Evolutionary conservation across 2,797 vertebrate species (phyloP).

Genomic region (Ctenopoma multispine): DNA sequence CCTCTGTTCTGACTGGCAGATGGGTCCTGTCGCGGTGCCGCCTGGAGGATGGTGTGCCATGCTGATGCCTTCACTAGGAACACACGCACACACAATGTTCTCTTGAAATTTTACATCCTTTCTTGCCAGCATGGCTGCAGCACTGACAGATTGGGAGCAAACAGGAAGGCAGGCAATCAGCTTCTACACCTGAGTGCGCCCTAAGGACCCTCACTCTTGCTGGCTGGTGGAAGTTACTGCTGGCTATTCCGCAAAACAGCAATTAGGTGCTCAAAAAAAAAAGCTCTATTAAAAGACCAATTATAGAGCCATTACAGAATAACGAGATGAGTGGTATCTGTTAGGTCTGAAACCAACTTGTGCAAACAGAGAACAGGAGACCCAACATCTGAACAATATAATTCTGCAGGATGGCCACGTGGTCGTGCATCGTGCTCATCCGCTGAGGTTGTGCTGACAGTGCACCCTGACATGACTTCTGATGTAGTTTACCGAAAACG

Average conservation of each 20-base stretch:
- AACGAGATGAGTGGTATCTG: constrained; percentile 60
- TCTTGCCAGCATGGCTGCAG: constrained; percentile 61
- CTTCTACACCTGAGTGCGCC: constrained; percentile 82
- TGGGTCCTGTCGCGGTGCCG: constrained; percentile 72
- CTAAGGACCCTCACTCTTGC: constrained; percentile 60
- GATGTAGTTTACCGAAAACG: background rate
- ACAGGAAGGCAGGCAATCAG: constrained; percentile 82
- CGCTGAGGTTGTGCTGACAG: constrained; percentile 20
- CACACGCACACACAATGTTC: constrained; percentile 41
- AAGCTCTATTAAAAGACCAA: constrained; percentile 66
- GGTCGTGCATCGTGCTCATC: constrained; percentile 10
- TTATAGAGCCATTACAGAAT: constrained; percentile 71
- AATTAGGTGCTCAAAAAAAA: constrained; percentile 62
- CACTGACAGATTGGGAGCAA: constrained; percentile 87
- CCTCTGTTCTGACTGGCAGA: constrained; percentile 71
- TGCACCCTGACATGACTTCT: background rate
- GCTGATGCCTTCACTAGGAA: constrained; percentile 41
- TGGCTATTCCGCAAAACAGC: constrained; percentile 64
- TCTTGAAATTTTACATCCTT: constrained; percentile 58
- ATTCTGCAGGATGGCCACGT: constrained; percentile 23
- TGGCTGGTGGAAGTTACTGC: constrained; percentile 57
- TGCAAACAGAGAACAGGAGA: constrained; percentile 32
- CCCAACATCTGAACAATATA: background rate
- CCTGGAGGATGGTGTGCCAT: constrained; percentile 72
- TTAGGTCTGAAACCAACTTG: constrained; percentile 41